Evolutionary conservation across 1,140 invertebrate genomes (phyloP), one percentile per base, ranked within the genome.

Genomic region (Euwallacea fornicatus): DNA sequence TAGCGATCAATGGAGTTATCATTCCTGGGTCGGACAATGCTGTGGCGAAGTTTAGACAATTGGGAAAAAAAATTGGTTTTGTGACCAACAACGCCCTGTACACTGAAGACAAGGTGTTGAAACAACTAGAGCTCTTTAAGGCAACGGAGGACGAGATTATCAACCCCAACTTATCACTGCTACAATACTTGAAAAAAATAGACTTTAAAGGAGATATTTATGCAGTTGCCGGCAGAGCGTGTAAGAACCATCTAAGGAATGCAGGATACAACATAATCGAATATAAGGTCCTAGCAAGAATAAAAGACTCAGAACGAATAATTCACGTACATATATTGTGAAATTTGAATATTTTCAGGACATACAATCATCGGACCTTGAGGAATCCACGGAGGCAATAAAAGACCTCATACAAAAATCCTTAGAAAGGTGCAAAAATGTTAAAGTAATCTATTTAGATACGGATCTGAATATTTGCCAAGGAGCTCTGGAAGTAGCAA

Each of bases 201-300:
- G 15, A 59, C n/a, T 65, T 71, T 15, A 2, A 64, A 3, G 60
- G 60, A 16, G 63, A 71, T 50, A 60, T 71, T 59, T 71, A 59
- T 60, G 47, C 59, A 10, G 42, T 71, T 21, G 42, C 43, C 2
- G 0, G 7, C 10, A 0, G 7, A 7, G 13, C 42, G 7, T 7
- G 15, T 11, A 71, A 62, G 15, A 7, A 21, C 16, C 7, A 59
- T 9, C 16, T 71, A 3, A 65, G 11, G 15, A n/a, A 58, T 8
- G 69, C 69, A 16, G 69, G 63, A 8, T 66, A 58, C 42, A 71
- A 65, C 8, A 62, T 71, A n/a, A 42, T 71, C 7, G 61, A 59
- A 15, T 71, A 15, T 42, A 42, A 71, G 47, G 69, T 71, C 21
- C 59, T 9, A 1, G 1, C 21, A 33, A 4, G 21, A 33, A 33